These are phyloP conservation scores for Varanus salvator DNA, from an alignment of 2,113 vertebrate genomes.

Conservation along the genomic window DNA sequence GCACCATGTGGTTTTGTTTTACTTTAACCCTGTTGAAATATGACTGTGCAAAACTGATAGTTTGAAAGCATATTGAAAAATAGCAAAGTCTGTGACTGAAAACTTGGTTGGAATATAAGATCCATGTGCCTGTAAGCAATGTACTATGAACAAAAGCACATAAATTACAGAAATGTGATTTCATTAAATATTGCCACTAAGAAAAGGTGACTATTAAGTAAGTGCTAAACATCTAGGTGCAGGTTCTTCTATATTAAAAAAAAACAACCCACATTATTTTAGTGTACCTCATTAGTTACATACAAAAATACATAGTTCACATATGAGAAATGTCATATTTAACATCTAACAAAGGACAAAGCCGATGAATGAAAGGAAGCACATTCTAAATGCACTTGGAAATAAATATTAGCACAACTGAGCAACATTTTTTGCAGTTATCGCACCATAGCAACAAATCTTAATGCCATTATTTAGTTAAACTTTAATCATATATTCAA, in stretches of 20 bases:
- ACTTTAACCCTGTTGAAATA: too few relatives aligned
- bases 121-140: not conserved
- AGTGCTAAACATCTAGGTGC: not conserved
- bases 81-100: not conserved
- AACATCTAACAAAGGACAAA: not conserved
- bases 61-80: not conserved
- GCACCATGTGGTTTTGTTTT: too few relatives aligned
- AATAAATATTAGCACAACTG: constrained; percentile 4
- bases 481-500: constrained; percentile 4
- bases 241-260: not conserved
- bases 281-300: too few relatives aligned
- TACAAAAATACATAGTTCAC: constrained; percentile 14
- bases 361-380: constrained; percentile 1
- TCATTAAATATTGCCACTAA: not conserved
- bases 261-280: not conserved
- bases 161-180: not conserved
- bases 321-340: not conserved
- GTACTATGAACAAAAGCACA: not conserved
- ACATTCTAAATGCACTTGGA: constrained; percentile 19
- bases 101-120: not conserved
- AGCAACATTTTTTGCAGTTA: not conserved
- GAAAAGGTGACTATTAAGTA: not conserved
- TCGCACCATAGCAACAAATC: not conserved
- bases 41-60: too few relatives aligned
- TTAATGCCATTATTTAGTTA: not conserved